Evolutionary conservation across 2,888 invertebrate species (phyloP).

Genomic region (Elgonia sp.): DNA sequence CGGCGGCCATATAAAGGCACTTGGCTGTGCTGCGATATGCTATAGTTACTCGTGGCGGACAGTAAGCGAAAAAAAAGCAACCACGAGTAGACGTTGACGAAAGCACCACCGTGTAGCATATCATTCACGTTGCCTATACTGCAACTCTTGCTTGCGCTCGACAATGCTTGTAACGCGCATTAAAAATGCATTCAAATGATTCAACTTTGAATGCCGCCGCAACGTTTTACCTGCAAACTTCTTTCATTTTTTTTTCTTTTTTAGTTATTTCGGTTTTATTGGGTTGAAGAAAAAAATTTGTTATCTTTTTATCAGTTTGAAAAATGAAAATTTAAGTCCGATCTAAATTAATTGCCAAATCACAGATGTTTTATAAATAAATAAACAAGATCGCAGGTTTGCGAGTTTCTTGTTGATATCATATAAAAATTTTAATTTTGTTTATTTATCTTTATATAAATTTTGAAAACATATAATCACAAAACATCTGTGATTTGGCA

Average conservation of each 20-base stretch:
- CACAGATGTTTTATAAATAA: no score
- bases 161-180: constrained; percentile 39
- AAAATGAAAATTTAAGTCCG: no score
- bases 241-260: neutral
- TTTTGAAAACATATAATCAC: no score
- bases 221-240: constrained; percentile 8
- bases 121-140: constrained; percentile 66
- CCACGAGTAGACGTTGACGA: constrained; percentile 64
- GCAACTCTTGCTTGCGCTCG: constrained; percentile 33
- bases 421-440: no score
- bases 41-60: constrained; percentile 61
- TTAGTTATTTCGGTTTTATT: neutral
- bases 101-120: constrained; percentile 72
- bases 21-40: constrained; percentile 66
- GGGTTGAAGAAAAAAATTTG: no score
- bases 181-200: constrained; percentile 54
- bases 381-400: no score
- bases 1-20: constrained; percentile 75
- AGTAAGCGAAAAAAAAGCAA: constrained; percentile 56
- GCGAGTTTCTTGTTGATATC: no score
- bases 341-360: no score
- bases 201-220: constrained; percentile 26
- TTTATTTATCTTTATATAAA: no score
- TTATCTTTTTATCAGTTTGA: no score
- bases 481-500: no score